Base-by-base conservation (phyloP, 2,797 vertebrate genomes). In the Xyrichtys novacula region DNA sequence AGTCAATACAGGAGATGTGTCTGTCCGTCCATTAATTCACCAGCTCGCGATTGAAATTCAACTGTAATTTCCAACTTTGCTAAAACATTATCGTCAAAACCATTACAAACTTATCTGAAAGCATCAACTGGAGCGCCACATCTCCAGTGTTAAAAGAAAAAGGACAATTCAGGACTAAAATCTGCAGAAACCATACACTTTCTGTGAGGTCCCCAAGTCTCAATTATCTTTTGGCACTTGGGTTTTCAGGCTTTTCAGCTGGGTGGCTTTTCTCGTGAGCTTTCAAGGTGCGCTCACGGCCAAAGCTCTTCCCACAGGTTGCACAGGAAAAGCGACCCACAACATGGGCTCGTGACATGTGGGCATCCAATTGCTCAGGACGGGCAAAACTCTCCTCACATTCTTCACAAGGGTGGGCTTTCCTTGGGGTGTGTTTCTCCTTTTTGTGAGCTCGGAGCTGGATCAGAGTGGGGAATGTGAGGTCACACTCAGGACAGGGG, bases 351-450 rank as follows among this genome's bases (percentile, higher is more conserved):
- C 94, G 84, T 0, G 90, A 89, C 81, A 88, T 87, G 80, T 95
- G 95, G 42, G 93, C 93, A 3, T 93, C 90, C 61, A 95, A 89
- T 89, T 95, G 94, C 81, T 93, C 93, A 0, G 89, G 86, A 20
- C 94, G 92, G 59, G 87, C 90, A 17, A 95, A 95, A 79, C 94
- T 94, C 81, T 95, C 94, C 64, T 95, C 94, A 42, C 95, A 95
- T 75, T 95, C 94, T 36, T 81, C 85, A 26, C 95, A 91, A 20
- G 92, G 83, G 31, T 95, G 90, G 62, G 94, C 91, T 83, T 94
- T 95, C 23, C 88, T 81, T 0, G 89, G 92, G 4, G 88, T 44
- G 75, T 95, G 94, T 77, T 94, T 94, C 70, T 94, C 93, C 73
- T 94, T 95, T 86, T 95, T 95, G 78, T 95, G 90, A 42, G 86